These are phyloP conservation scores for Halocynthia roretzi DNA, from an alignment of 23 tunicate species.

Conservation along the genomic window DNA sequence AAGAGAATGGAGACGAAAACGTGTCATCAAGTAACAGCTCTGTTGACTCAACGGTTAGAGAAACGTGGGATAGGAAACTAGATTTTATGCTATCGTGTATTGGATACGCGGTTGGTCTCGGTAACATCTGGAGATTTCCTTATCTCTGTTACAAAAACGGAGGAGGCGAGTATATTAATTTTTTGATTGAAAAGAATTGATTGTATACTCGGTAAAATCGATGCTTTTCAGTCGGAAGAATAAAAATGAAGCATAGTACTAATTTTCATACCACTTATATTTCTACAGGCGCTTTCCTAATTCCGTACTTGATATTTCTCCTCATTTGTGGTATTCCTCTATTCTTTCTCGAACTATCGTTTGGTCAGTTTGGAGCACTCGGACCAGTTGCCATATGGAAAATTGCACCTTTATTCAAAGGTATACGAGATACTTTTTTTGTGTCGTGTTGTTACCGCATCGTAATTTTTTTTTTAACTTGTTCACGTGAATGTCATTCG, in stretches of 20 bases:
- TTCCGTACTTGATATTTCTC: constrained; percentile 70
- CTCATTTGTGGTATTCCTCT: constrained; percentile 65
- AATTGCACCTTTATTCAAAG: constrained; percentile 65
- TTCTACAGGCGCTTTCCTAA: constrained; percentile 57
- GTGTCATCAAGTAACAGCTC: too few relatives aligned
- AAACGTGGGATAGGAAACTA: constrained; percentile 69
- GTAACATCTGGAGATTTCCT: constrained; percentile 87
- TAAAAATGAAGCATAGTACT: too few relatives aligned
- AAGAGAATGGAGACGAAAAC: too few relatives aligned
- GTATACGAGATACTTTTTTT: constrained; percentile 11
- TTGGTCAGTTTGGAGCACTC: constrained; percentile 66
- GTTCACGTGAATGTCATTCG: background rate
- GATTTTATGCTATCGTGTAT: constrained; percentile 79
- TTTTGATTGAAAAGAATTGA: too few relatives aligned
- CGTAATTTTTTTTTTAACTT: background rate
- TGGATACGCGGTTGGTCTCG: constrained; percentile 90
- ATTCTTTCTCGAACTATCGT: constrained; percentile 60
- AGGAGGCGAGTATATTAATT: constrained; percentile 35
- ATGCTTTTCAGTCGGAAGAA: too few relatives aligned
- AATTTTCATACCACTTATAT: background rate
- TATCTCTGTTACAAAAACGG: constrained; percentile 72
- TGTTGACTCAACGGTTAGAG: constrained; percentile 3
- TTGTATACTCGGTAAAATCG: too few relatives aligned
- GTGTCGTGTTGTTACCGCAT: background rate
- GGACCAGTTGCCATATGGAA: constrained; percentile 85